Evolutionary conservation across 2,113 vertebrate genomes (phyloP).

Genomic region (Lucifuga dentata): DNA sequence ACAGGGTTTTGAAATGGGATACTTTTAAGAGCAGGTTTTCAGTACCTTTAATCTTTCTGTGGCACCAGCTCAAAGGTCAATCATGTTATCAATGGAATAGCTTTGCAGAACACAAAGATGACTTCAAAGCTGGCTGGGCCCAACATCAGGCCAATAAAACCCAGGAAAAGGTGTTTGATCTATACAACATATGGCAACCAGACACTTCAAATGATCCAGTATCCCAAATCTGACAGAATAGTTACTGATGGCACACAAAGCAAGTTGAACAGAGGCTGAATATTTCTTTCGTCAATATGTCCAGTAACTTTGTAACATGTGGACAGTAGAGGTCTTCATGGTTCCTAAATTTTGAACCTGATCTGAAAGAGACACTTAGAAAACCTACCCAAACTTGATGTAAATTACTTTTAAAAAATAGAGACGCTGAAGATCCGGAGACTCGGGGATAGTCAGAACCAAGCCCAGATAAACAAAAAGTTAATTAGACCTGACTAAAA

Average conservation of each 20-base stretch:
- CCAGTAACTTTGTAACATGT: too few species aligned
- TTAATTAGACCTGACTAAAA: too few species aligned
- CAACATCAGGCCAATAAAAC: constrained; percentile 47
- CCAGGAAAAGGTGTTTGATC: constrained; percentile 58
- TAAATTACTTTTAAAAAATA: too few species aligned
- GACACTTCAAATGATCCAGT: constrained; percentile 50
- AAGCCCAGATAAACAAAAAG: too few species aligned
- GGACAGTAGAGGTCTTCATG: too few species aligned
- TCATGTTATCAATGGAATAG: constrained; percentile 55
- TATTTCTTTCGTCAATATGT: too few species aligned
- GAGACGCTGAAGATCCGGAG: too few species aligned
- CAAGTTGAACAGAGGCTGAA: neutral
- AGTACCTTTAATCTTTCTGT: constrained; percentile 66
- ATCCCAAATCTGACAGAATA: constrained; percentile 35
- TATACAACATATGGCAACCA: constrained; percentile 46
- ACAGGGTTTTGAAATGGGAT: constrained; percentile 45
- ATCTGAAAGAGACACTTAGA: too few species aligned
- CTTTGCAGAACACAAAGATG: constrained; percentile 51
- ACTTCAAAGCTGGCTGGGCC: constrained; percentile 59
- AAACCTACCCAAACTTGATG: too few species aligned
- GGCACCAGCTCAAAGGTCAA: constrained; percentile 45
- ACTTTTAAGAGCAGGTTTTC: constrained; percentile 36
- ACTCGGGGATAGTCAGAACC: too few species aligned
- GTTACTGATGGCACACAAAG: constrained; percentile 17
- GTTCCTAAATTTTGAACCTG: too few species aligned